Conservation (phyloP, 2,888 invertebrate genomes). For the Drosophila tanythrix region DNA sequence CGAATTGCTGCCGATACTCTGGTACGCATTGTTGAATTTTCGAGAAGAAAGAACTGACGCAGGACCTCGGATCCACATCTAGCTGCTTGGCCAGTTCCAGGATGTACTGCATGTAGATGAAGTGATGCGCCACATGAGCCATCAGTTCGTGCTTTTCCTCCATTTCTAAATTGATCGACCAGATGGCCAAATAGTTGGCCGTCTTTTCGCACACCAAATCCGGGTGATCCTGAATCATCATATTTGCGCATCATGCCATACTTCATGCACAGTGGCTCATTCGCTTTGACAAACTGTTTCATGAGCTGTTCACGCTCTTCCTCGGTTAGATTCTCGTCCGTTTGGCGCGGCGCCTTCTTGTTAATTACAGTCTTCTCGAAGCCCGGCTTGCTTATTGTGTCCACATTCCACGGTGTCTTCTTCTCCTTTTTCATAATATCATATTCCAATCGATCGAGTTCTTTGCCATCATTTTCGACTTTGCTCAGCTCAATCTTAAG, state of each 20-base stretch:
- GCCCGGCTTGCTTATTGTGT: conserved; percentile 98
- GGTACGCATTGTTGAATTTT: too few species aligned
- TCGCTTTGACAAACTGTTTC: conserved; percentile 95
- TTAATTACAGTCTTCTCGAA: conserved; percentile 99
- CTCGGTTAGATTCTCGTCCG: conserved; percentile 91
- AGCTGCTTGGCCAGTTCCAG: too few species aligned
- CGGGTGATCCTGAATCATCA: conserved; percentile 91
- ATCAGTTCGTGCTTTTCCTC: too few species aligned
- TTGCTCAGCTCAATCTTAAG: conserved; percentile 86
- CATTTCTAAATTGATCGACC: too few species aligned
- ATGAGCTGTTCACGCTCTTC: conserved; percentile 93
- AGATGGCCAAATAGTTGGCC: too few species aligned
- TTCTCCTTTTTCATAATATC: conserved; percentile 92
- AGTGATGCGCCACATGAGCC: too few species aligned
- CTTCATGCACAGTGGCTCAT: conserved; percentile 94
- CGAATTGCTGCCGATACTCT: too few species aligned
- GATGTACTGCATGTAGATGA: too few species aligned
- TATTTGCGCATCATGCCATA: conserved; percentile 96
- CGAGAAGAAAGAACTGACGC: too few species aligned
- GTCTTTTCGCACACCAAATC: too few species aligned
- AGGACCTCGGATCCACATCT: too few species aligned
- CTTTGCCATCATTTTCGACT: conserved; percentile 88
- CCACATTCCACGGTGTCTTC: conserved; percentile 98
- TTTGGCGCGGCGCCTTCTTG: conserved; percentile 86
- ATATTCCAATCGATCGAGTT: conserved; percentile 87